A percentile compares a stretch with the other conserved stretches of the same genome.
These are phyloP conservation scores for Stegastes partitus DNA, from an alignment of 2,113 vertebrate species.

Conservation along the genomic window DNA sequence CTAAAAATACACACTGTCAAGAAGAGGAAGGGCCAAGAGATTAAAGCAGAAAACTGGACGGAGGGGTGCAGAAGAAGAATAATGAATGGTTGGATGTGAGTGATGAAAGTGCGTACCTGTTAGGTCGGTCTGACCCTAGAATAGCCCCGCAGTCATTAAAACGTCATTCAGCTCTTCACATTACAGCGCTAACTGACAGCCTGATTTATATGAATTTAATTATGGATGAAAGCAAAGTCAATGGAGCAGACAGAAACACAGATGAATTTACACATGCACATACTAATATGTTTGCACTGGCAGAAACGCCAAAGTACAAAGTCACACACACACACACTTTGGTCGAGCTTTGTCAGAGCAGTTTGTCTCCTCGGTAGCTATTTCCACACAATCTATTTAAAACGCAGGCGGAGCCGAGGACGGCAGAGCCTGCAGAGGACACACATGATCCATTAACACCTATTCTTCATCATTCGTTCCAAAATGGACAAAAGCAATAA, in stretches of 20 bases:
- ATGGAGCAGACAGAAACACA: constrained; percentile 5
- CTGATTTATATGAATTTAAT: constrained; percentile 64
- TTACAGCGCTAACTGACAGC: constrained; percentile 48
- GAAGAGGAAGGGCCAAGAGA: constrained; percentile 14
- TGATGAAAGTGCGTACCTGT: constrained; percentile 61
- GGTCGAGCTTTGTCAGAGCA: neutral
- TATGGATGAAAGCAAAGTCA: constrained; percentile 65
- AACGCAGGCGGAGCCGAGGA: constrained; percentile 25
- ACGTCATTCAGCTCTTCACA: constrained; percentile 32
- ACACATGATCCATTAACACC: constrained; percentile 26
- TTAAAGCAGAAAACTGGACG: neutral
- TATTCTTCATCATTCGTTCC: constrained; percentile 35
- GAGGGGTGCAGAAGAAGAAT: constrained; percentile 9
- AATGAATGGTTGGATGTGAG: constrained; percentile 39
- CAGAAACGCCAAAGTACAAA: constrained; percentile 8
- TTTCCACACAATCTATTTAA: constrained; percentile 54
- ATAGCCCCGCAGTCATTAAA: constrained; percentile 61
- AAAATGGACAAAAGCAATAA: constrained; percentile 11
- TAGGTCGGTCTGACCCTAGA: constrained; percentile 40
- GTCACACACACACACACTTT: neutral
- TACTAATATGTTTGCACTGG: neutral
- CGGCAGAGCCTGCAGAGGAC: constrained; percentile 17
- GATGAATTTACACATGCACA: constrained; percentile 19
- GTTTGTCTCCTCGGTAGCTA: constrained; percentile 35
- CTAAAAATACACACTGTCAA: constrained; percentile 49